Percentiles rank a stretch among this genome's conserved stretches.
Evolutionary conservation across 2,113 vertebrate species (phyloP).

Genomic region (Cinclus cinclus): DNA sequence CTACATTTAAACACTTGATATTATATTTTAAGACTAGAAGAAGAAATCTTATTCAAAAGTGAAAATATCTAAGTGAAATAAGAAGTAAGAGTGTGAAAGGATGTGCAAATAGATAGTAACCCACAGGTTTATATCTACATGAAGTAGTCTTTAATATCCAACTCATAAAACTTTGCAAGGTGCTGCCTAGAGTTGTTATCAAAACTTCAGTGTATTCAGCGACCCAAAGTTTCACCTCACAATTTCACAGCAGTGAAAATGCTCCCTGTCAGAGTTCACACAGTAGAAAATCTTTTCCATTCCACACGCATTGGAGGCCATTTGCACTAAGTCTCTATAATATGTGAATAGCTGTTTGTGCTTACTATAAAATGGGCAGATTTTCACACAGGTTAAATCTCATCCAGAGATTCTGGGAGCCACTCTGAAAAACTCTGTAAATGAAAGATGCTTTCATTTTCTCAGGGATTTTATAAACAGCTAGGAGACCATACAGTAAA

Average conservation of each 20-base stretch:
- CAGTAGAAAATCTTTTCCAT: not conserved
- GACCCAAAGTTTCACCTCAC: not conserved
- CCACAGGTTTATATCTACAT: not conserved
- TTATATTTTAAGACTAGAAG: not conserved
- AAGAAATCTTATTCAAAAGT: not conserved
- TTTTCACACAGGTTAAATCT: not conserved
- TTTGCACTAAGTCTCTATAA: not conserved
- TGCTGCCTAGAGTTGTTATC: not conserved
- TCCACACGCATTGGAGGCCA: not conserved
- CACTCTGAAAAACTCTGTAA: not conserved
- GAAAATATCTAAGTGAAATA: not conserved
- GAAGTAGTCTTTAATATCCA: not conserved
- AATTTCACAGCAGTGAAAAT: not conserved
- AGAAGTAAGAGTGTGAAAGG: not conserved
- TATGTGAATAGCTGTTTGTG: not conserved
- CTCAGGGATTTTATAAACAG: not conserved
- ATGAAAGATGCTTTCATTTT: not conserved
- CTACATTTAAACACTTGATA: not conserved
- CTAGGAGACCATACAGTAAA: not conserved
- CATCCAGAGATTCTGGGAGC: not conserved
- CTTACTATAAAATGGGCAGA: not conserved
- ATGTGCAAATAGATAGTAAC: not conserved
- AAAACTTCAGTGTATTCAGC: not conserved
- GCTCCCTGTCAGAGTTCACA: not conserved
- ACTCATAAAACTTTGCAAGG: not conserved